Percentiles rank a stretch among this genome's conserved stretches.
phyloP scores from a whole-genome alignment of 2,888 invertebrate species.

The Alitta virens region DNA sequence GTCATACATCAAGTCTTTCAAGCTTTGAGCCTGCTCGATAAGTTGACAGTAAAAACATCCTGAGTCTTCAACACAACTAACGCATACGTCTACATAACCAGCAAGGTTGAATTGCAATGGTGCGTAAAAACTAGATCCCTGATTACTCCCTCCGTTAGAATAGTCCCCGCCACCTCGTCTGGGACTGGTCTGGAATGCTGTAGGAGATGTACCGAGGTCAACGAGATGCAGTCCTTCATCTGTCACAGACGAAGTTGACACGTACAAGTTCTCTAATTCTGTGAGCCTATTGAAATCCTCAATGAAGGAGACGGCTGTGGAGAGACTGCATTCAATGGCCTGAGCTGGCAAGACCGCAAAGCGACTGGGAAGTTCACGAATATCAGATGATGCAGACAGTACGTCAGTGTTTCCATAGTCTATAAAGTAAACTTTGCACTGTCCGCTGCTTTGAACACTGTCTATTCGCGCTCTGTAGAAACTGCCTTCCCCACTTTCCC shows the following conservation, averaged over 20 bases:
- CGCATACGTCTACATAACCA: background rate
- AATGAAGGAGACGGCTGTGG: background rate
- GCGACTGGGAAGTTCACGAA: background rate
- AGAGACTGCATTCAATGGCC: background rate
- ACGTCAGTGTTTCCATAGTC: background rate
- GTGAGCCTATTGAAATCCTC: background rate
- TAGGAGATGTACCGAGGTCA: background rate
- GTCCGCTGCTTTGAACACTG: background rate
- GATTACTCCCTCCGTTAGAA: no score
- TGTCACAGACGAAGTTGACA: background rate
- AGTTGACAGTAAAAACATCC: background rate
- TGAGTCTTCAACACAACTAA: background rate
- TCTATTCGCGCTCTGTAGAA: background rate
- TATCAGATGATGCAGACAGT: background rate
- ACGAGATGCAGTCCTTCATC: background rate
- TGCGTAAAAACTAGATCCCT: background rate
- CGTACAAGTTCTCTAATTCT: background rate
- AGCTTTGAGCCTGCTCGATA: background rate
- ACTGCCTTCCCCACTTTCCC: background rate
- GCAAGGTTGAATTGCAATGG: conserved; percentile 1
- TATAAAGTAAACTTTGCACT: background rate
- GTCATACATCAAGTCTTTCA: background rate
- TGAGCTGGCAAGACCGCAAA: background rate
- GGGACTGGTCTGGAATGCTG: background rate
- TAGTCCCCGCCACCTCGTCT: no score